Conservation (phyloP, 2,888 invertebrate species). For the Stegana nigrithorax region DNA sequence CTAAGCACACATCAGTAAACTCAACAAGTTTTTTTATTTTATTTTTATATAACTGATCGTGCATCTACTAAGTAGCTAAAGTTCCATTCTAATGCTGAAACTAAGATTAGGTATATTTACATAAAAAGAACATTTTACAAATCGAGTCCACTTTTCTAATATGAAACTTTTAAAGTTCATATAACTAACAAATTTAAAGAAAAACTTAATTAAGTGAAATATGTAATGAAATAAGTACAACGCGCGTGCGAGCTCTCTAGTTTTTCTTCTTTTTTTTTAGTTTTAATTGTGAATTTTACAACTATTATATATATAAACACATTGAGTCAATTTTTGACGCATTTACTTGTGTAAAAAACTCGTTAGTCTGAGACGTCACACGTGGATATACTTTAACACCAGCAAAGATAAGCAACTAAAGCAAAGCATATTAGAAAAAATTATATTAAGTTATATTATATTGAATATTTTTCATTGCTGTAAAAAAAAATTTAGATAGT, state of each 20-base stretch:
- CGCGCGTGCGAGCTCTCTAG: conserved; percentile 21
- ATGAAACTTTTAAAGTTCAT: conserved; percentile 11
- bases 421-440: background rate
- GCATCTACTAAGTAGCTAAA: too few species aligned
- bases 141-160: conserved; percentile 5
- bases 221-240: conserved; percentile 19
- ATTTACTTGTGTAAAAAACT: conserved; percentile 57
- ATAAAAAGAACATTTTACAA: conserved; percentile 36
- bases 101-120: conserved; percentile 40
- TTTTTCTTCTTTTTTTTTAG: conserved; percentile 4
- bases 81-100: conserved; percentile 59
- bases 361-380: conserved; percentile 43
- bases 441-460: too few species aligned
- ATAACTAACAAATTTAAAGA: background rate
- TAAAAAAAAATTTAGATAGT: conserved; percentile 7
- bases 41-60: too few species aligned
- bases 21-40: too few species aligned
- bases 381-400: background rate
- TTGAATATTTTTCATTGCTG: background rate
- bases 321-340: conserved; percentile 66
- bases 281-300: background rate
- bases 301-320: conserved; percentile 30
- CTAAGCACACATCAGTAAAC: conserved; percentile 36
- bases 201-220: background rate
- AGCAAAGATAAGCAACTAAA: background rate